A percentile compares a stretch with the other conserved stretches of the same genome.
Evolutionary conservation across 2,113 vertebrate species (phyloP).

Genomic region (Calidris pugnax): DNA sequence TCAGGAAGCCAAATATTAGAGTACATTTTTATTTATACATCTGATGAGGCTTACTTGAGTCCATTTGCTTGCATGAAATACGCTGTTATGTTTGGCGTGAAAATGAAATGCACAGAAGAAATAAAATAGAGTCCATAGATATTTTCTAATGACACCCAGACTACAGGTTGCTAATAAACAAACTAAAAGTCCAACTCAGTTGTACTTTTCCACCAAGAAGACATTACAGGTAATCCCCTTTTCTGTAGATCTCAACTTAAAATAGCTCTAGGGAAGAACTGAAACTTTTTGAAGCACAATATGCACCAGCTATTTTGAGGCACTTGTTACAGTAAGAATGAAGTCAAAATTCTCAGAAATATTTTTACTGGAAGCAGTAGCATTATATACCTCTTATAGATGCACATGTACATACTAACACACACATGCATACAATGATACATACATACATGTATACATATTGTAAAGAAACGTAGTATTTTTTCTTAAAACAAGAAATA

Average conservation of each 20-base stretch:
- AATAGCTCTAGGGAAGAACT: not conserved
- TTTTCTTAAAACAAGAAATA: not conserved
- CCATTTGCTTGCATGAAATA: not conserved
- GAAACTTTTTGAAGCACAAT: not conserved
- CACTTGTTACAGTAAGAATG: not conserved
- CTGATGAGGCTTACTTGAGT: not conserved
- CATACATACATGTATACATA: too few species aligned
- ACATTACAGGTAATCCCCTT: not conserved
- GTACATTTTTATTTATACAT: not conserved
- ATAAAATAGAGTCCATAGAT: not conserved
- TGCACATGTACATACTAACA: not conserved
- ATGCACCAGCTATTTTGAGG: not conserved
- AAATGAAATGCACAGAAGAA: not conserved
- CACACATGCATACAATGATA: not conserved
- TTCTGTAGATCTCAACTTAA: not conserved
- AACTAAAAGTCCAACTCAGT: not conserved
- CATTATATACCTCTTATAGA: not conserved
- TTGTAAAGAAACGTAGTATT: not conserved
- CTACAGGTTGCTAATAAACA: not conserved
- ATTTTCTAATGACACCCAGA: not conserved
- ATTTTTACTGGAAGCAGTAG: not conserved
- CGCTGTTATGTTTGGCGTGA: not conserved
- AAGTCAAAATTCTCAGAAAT: not conserved
- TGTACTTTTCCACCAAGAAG: not conserved
- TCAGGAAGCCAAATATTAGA: not conserved